A percentile compares a stretch with the other conserved stretches of the same genome.
These are phyloP conservation scores for Periparus ater DNA, from an alignment of 2,797 vertebrate genomes.

Conservation along the genomic window DNA sequence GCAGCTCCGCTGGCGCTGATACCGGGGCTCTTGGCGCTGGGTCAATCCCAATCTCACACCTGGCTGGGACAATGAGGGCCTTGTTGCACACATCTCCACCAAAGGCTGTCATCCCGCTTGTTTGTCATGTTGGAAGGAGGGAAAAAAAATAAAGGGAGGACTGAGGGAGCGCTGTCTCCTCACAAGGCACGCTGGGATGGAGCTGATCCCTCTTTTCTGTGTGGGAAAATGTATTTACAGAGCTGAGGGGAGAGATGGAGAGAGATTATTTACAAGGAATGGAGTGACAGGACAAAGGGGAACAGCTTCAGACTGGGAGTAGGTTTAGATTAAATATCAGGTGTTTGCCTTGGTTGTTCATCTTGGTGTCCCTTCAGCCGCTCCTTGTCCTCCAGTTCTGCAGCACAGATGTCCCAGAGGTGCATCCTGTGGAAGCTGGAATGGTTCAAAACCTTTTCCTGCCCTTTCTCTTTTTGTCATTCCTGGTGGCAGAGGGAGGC, in stretches of 20 bases:
- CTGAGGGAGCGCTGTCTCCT: slow-evolving; percentile 3
- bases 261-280: not conserved
- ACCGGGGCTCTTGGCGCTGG: slow-evolving; percentile 67
- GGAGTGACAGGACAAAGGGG: not conserved
- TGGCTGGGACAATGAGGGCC: slow-evolving; percentile 83
- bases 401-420: not conserved
- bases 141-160: not conserved
- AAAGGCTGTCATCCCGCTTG: slow-evolving; percentile 43
- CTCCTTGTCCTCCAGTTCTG: not conserved
- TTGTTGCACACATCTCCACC: slow-evolving; percentile 77
- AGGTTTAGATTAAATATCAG: not conserved
- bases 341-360: not conserved
- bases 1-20: slow-evolving; percentile 76
- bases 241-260: not conserved
- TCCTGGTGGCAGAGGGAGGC: not conserved
- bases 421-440: not conserved
- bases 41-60: slow-evolving; percentile 81
- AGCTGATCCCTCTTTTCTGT: not conserved
- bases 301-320: accelerated
- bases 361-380: not conserved
- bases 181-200: not conserved
- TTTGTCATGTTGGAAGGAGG: not conserved
- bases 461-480: not conserved
- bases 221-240: not conserved
- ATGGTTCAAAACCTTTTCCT: not conserved